Percentiles rank a stretch among this genome's conserved stretches.
Evolutionary conservation across 2,113 vertebrate genomes (phyloP).

Genomic region (Psophia crepitans): DNA sequence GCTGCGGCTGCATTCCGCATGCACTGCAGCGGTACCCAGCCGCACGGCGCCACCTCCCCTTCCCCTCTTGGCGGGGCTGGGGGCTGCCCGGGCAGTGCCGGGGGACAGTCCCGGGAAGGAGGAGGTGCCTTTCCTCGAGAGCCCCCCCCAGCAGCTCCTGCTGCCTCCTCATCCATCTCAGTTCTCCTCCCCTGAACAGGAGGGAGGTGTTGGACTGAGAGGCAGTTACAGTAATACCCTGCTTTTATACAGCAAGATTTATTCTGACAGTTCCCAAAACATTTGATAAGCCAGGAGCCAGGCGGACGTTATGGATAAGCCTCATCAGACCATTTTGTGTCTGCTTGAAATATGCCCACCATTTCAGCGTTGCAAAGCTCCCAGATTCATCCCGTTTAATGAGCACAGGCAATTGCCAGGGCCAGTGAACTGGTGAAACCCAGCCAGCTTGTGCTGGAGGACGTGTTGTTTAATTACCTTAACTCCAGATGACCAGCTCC

Average conservation of each 20-base stretch:
- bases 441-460: neutral
- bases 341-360: neutral
- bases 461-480: accelerated
- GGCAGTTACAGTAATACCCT: neutral
- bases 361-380: neutral
- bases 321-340: neutral
- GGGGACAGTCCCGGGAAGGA: neutral
- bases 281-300: neutral
- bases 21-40: neutral
- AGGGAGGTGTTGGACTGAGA: neutral
- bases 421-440: neutral
- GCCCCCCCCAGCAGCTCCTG: neutral
- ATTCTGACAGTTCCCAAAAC: neutral
- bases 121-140: neutral
- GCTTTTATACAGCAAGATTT: neutral
- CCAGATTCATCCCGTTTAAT: accelerated
- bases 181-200: neutral
- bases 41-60: accelerated
- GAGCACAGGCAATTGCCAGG: accelerated
- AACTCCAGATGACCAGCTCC: neutral
- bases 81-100: neutral
- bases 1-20: accelerated
- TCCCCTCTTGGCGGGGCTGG: no score
- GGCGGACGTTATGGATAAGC: neutral
- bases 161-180: neutral